Base-by-base conservation (phyloP, 2,888 invertebrate genomes). In the Ferdinandea cuprea region DNA sequence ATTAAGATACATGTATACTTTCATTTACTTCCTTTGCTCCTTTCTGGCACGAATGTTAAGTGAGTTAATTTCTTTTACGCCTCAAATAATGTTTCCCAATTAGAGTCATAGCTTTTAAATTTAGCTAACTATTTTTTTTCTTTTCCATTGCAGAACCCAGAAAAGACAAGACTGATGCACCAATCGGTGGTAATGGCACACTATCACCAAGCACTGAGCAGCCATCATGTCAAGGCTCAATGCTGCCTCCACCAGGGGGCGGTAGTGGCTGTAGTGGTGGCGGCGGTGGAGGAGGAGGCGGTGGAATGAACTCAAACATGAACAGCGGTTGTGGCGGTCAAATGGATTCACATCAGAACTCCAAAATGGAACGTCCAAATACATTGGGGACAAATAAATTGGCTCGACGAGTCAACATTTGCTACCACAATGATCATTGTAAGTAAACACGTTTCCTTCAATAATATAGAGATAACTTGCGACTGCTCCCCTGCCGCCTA, bases 151-250 rank as follows among this genome's bases (percentile, higher is more conserved):
- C 94, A 96, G 96, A 96, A 94, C 95, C 96, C 94, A 96, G 96
- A 94, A 96, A 96, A 94, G 96, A 96, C 93, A 96, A 96, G 94
- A 95, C 95, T 94, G 96, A 96, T 91, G 93, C 90, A 89, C 89
- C 88, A 87, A 88, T 89, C 86, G 90, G 90, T 88, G 89, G 90
- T 87, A 93, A 93, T 92, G 94, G 93, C 90, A 92, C 93, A 88
- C 91, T 94, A 88, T 93, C 94, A 89, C 93, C 93, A 86, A 93
- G 92, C 88, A 92, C 92, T 88, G 94, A 92, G 85, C 91, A 91
- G 87, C 89, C 90, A 85, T 89, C 89, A 87, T 88, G 89, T 87
- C 90, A 90, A 87, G 89, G 90, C 85, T 89, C 90, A 58, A 88
- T 90, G 88, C 85, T 90, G 81, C 90, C 90, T 66, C 89, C 90